These are phyloP conservation scores for Solea senegalensis DNA, from an alignment of 2,113 vertebrate genomes.

Conservation along the genomic window DNA sequence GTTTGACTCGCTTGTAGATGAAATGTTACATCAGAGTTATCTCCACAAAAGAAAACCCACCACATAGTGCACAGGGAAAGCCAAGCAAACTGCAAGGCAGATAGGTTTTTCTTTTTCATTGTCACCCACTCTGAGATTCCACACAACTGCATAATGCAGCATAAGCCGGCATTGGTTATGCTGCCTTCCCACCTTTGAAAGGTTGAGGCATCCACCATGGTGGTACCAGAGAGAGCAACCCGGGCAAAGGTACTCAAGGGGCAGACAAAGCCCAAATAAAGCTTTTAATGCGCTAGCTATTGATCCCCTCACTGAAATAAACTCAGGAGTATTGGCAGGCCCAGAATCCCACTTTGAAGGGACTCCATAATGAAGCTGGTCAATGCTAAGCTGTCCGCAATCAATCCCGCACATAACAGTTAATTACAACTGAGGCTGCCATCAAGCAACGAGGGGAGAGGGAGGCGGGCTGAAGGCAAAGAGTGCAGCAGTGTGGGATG, in stretches of 20 bases:
- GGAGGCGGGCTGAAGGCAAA: constrained; percentile 49
- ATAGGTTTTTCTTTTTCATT: constrained; percentile 3
- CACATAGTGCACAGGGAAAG: constrained; percentile 12
- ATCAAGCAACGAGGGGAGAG: constrained; percentile 64
- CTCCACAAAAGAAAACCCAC: constrained; percentile 7
- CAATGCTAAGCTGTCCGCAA: constrained; percentile 85
- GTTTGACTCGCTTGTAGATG: constrained; percentile 9
- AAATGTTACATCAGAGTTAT: constrained; percentile 47
- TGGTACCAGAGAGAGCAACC: constrained; percentile 61
- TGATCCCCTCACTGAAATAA: constrained; percentile 83
- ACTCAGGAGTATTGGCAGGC: constrained; percentile 83
- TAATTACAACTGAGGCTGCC: constrained; percentile 82
- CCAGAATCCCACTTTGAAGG: constrained; percentile 84
- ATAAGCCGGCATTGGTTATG: constrained; percentile 19
- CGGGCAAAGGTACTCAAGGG: constrained; percentile 71
- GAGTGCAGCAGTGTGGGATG: constrained; percentile 45
- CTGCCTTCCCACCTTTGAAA: constrained; percentile 37
- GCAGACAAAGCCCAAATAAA: constrained; percentile 82
- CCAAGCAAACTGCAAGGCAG: neutral
- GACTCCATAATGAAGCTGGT: constrained; percentile 86
- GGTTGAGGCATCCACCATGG: constrained; percentile 33
- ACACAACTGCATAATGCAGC: constrained; percentile 3
- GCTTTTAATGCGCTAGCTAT: constrained; percentile 83
- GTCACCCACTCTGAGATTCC: constrained; percentile 21
- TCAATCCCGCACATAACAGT: constrained; percentile 85